Evolutionary conservation across 2,797 vertebrate genomes (phyloP).

Genomic region (Clarias pachynema): DNA sequence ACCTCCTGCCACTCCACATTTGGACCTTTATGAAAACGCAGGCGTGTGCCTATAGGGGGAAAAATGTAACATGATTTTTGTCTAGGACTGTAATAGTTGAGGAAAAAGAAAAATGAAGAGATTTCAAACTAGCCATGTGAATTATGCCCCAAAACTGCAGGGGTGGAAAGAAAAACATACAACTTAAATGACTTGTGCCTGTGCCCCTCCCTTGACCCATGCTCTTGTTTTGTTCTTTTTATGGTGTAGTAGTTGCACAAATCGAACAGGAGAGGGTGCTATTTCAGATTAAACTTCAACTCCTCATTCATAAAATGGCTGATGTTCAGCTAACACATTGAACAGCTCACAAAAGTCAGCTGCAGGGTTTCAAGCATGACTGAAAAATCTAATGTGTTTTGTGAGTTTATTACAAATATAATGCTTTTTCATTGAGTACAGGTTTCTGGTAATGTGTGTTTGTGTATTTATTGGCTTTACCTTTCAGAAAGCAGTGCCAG

Average conservation of each 20-base stretch:
- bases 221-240: slow-evolving; percentile 45
- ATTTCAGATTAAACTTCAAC: background rate
- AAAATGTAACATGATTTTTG: slow-evolving; percentile 12
- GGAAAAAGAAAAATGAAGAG: background rate
- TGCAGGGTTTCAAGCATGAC: background rate
- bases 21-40: slow-evolving; percentile 92
- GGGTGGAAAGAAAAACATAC: slow-evolving; percentile 13
- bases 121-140: background rate
- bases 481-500: slow-evolving; percentile 99
- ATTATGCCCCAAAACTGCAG: background rate
- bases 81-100: background rate
- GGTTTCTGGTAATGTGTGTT: background rate
- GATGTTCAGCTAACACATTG: background rate
- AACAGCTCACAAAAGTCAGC: background rate
- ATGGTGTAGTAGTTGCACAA: slow-evolving; percentile 9
- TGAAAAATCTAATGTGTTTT: background rate
- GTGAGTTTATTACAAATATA: background rate
- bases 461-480: slow-evolving; percentile 66
- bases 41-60: slow-evolving; percentile 82
- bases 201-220: slow-evolving; percentile 39
- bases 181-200: slow-evolving; percentile 21
- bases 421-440: background rate
- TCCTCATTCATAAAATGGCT: slow-evolving; percentile 42
- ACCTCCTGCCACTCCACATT: slow-evolving; percentile 94
- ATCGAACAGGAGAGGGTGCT: slow-evolving; percentile 48